Percentiles rank a stretch among this genome's conserved stretches.
These are phyloP conservation scores for Pasiphila rectangulata DNA, from an alignment of 2,888 invertebrate species.

Conservation along the genomic window DNA sequence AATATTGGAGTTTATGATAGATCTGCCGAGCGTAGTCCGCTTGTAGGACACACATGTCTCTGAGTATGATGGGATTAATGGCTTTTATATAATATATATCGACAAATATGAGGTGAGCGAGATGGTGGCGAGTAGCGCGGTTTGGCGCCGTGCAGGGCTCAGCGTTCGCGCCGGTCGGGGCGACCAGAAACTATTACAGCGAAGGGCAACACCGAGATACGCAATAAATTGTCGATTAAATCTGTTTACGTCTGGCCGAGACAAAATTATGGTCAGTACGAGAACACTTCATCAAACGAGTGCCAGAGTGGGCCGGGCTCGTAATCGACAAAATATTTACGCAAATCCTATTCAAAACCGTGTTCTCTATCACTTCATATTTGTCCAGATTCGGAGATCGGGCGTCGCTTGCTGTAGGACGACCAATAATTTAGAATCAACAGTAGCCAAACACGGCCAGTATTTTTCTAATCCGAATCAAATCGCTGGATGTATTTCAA, in stretches of 20 bases:
- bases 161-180: constrained; percentile 1
- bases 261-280: constrained; percentile 45
- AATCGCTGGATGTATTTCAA: constrained; percentile 72
- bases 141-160: not conserved
- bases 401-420: constrained; percentile 36
- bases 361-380: constrained; percentile 49
- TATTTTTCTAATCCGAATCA: constrained; percentile 65
- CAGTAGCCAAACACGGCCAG: constrained; percentile 64
- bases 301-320: constrained; percentile 27
- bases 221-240: constrained; percentile 55
- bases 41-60: constrained; percentile 28
- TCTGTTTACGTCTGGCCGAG: constrained; percentile 45
- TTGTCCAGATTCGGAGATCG: constrained; percentile 22
- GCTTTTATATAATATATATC: constrained; percentile 24
- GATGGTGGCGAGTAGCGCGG: not conserved
- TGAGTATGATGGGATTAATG: constrained; percentile 29
- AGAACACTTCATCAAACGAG: constrained; percentile 37
- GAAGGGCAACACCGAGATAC: constrained; percentile 49
- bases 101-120: constrained; percentile 25
- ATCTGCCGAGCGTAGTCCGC: constrained; percentile 14
- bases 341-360: constrained; percentile 54
- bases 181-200: constrained; percentile 31
- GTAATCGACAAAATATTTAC: constrained; percentile 51
- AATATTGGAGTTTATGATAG: constrained; percentile 24
- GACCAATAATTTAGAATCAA: constrained; percentile 71